These are phyloP conservation scores for Sardina pilchardus DNA, from an alignment of 2,113 vertebrate genomes.

Conservation along the genomic window DNA sequence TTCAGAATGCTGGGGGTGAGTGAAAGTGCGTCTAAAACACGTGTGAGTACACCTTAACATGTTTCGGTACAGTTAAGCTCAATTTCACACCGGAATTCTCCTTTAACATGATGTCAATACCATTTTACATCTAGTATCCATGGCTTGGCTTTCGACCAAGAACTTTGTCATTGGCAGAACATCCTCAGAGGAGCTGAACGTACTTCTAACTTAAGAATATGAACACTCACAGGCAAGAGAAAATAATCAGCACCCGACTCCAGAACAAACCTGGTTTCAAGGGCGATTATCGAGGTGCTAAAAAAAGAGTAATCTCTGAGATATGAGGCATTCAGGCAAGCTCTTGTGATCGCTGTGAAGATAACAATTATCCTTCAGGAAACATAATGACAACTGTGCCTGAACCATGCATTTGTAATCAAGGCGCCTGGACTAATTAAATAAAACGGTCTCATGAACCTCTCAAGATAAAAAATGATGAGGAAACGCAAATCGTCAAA, in stretches of 20 bases:
- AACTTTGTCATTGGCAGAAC: neutral
- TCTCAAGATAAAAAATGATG: conserved; percentile 61
- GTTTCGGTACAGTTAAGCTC: too few species aligned
- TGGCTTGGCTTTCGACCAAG: neutral
- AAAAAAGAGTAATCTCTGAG: conserved; percentile 54
- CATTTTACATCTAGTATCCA: neutral
- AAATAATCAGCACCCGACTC: neutral
- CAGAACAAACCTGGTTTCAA: conserved; percentile 17
- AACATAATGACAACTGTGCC: conserved; percentile 60
- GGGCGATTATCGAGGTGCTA: conserved; percentile 9
- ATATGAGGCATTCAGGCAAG: conserved; percentile 69
- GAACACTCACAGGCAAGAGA: neutral
- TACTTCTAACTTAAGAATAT: neutral
- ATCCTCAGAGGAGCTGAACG: neutral
- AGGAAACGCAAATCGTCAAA: conserved; percentile 61
- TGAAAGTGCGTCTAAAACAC: too few species aligned
- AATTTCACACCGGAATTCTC: too few species aligned
- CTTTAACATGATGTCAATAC: neutral
- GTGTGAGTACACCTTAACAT: too few species aligned
- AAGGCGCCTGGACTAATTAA: conserved; percentile 67
- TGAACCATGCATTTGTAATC: conserved; percentile 49
- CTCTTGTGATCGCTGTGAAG: conserved; percentile 71
- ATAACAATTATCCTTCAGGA: conserved; percentile 75
- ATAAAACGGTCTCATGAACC: conserved; percentile 58
- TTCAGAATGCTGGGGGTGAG: too few species aligned